A percentile compares a stretch with the other conserved stretches of the same genome.
phyloP scores from a whole-genome alignment of 2,797 vertebrate genomes.

The Antrozous pallidus region DNA sequence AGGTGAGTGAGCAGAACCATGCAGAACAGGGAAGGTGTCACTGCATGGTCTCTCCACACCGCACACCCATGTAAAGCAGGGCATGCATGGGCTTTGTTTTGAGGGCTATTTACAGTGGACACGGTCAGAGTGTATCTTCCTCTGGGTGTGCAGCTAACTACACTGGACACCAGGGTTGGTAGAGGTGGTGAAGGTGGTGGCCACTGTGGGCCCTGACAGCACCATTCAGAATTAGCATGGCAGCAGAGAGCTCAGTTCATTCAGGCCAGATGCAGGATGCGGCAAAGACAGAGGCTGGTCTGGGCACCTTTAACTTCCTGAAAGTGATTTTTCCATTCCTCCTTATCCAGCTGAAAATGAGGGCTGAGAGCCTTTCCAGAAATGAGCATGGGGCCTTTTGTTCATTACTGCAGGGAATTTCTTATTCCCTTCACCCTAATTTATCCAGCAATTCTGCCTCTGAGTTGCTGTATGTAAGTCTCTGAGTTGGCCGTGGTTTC shows the following conservation, averaged over 20 bases:
- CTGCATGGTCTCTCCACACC: conserved; percentile 47
- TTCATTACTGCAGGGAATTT: not conserved
- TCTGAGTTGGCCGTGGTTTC: not conserved
- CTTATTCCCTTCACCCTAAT: not conserved
- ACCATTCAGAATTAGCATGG: conserved; percentile 34
- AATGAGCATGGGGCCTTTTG: conserved; percentile 5
- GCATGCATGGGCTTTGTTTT: not conserved
- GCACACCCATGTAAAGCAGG: not conserved
- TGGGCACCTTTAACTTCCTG: not conserved
- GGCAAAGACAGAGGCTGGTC: not conserved
- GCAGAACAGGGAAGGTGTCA: conserved; percentile 58
- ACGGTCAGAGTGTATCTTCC: conserved; percentile 60
- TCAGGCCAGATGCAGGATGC: not conserved
- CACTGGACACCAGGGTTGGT: not conserved
- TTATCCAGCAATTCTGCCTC: not conserved
- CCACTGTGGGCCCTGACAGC: conserved; percentile 20
- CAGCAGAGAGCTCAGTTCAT: conserved; percentile 52
- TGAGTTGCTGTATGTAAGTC: too few relatives aligned
- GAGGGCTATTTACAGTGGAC: conserved; percentile 41
- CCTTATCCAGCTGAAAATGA: not conserved
- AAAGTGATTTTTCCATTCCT: not conserved
- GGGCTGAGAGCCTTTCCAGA: not conserved
- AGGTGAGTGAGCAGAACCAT: conserved; percentile 48
- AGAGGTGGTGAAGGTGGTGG: conserved; percentile 55
- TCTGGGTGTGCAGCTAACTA: not conserved